Percentiles rank a stretch among this genome's conserved stretches.
Conservation (phyloP, 2,888 invertebrate genomes). For the Diplazon laetatorius region DNA sequence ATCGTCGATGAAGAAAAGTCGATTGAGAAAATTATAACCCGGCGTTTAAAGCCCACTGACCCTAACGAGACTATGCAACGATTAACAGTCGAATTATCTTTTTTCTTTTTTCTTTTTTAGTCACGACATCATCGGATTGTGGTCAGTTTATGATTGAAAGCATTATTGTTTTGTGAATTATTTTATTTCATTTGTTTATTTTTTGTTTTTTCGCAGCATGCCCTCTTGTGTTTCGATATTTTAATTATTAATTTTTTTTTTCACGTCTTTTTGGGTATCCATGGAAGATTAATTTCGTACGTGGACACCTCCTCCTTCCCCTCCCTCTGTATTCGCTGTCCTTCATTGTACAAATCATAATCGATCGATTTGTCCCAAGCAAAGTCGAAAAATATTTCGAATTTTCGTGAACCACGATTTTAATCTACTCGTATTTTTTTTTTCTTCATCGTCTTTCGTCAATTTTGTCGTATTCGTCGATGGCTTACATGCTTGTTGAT, state of each 20-base stretch:
- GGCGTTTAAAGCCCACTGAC: no score
- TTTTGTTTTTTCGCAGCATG: constrained; percentile 70
- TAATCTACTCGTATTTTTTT: background rate
- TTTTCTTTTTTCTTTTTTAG: constrained; percentile 77
- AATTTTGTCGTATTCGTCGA: background rate
- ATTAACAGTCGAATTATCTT: constrained; percentile 71
- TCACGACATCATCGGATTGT: constrained; percentile 78
- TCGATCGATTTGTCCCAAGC: background rate
- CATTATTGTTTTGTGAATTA: constrained; percentile 65
- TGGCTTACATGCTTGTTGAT: constrained; percentile 27
- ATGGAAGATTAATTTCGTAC: constrained; percentile 41
- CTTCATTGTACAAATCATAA: constrained; percentile 21
- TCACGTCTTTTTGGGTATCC: constrained; percentile 61
- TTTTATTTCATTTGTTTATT: constrained; percentile 5
- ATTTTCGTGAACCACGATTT: constrained; percentile 6
- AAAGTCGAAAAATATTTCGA: constrained; percentile 9
- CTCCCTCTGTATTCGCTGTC: constrained; percentile 29
- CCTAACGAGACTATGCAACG: constrained; percentile 10
- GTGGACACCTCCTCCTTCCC: background rate
- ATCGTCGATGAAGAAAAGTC: constrained; percentile 55
- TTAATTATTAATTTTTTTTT: constrained; percentile 11
- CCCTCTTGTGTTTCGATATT: constrained; percentile 64
- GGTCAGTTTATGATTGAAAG: constrained; percentile 76
- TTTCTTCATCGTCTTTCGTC: background rate
- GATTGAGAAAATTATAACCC: no score